phyloP scores from a whole-genome alignment of 2,888 invertebrate genomes.

The Alcis repandata region DNA sequence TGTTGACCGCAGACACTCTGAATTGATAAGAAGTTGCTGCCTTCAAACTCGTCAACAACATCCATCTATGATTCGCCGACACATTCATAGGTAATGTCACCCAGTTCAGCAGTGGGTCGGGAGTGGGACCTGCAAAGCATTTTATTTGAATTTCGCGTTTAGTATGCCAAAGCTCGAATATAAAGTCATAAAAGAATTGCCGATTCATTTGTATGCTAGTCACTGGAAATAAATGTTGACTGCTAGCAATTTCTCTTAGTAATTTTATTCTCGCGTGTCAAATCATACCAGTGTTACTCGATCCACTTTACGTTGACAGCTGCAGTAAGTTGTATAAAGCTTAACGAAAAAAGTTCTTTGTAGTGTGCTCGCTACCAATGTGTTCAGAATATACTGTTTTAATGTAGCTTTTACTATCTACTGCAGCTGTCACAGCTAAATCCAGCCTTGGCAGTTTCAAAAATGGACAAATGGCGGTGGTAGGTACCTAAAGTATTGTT shows the following conservation, averaged over 20 bases:
- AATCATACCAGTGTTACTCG: background rate
- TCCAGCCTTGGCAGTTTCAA: background rate
- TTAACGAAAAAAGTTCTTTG: too few species aligned
- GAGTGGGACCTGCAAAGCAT: conserved; percentile 90
- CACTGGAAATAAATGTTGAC: conserved; percentile 1
- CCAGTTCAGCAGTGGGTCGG: conserved; percentile 95
- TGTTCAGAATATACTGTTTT: too few species aligned
- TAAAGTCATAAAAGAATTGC: conserved; percentile 21
- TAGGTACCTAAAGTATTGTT: conserved; percentile 29
- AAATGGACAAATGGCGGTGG: too few species aligned
- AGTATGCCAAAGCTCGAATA: background rate
- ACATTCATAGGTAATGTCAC: conserved; percentile 95
- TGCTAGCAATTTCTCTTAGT: background rate
- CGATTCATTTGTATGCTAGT: conserved; percentile 23
- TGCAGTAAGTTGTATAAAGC: background rate
- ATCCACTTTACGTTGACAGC: too few species aligned
- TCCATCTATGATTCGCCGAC: conserved; percentile 92
- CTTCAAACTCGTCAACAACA: conserved; percentile 93
- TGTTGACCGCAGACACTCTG: conserved; percentile 98
- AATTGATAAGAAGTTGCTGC: conserved; percentile 99
- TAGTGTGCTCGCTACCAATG: too few species aligned
- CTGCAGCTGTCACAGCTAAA: background rate
- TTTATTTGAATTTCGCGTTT: conserved; percentile 22
- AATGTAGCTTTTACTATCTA: background rate
- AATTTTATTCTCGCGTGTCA: background rate